phyloP scores from a whole-genome alignment of 2,113 vertebrate genomes.

The Callithrix jacchus region DNA sequence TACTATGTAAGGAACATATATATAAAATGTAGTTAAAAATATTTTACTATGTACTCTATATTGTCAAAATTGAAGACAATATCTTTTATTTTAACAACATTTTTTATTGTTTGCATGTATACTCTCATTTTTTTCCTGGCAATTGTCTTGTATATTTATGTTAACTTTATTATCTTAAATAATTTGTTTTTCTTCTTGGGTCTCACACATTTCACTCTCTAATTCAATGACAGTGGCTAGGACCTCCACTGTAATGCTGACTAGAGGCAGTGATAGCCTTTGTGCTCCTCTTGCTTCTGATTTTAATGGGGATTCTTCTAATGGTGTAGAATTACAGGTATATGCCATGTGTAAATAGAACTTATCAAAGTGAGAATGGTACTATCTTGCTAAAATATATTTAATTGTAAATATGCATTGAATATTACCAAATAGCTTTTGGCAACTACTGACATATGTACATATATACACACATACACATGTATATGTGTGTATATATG shows the following conservation, averaged over 20 bases:
- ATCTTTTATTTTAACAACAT: background rate
- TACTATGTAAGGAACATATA: background rate
- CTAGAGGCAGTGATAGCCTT: background rate
- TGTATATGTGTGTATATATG: accelerated
- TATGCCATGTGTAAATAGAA: background rate
- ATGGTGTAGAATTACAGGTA: background rate
- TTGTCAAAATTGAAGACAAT: background rate
- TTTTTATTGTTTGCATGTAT: background rate
- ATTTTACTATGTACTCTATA: background rate
- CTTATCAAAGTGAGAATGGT: background rate
- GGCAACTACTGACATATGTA: background rate
- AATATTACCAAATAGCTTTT: background rate
- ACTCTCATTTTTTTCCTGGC: background rate
- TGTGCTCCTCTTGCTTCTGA: background rate
- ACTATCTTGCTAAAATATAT: background rate
- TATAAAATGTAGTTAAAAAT: too few species aligned
- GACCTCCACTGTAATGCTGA: background rate
- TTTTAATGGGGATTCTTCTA: background rate
- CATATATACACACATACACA: background rate
- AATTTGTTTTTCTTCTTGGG: background rate
- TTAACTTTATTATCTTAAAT: background rate
- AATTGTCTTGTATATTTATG: background rate
- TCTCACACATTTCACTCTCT: background rate
- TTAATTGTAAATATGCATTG: background rate
- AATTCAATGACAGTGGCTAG: background rate